Base-by-base conservation (phyloP, 2,888 invertebrate genomes). In the Syrista parreyssii region DNA sequence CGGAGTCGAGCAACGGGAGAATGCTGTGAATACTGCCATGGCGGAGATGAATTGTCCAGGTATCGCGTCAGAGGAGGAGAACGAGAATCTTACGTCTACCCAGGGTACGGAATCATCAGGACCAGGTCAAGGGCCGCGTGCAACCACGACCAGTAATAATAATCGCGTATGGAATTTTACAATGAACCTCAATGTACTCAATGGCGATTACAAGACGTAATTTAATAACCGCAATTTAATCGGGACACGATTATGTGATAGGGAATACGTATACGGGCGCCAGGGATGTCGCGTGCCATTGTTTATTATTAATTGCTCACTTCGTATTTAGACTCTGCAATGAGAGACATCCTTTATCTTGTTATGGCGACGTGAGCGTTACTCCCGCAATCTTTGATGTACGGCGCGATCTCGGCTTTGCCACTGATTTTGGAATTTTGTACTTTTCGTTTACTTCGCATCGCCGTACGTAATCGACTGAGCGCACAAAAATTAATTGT, bases 1-100 rank as follows among this genome's bases (percentile, higher is more conserved):
- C 23, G 84, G 82, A 9, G 73, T 79, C 6, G 89, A 88, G 76
- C 86, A 87, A 78, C 74, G 84, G 11, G 88, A 88, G 35, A 89
- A 88, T 73, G 82, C 76, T 6, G 72, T 86, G 35, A 88, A 87
- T 79, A 79, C 81, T 12, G 82, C 79, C 55, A 55, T 55, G 55
- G 55, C 55, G 23, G 23, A 55, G 23, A 23, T 23, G 55, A 55
- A 55, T 55, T 55, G 55, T 55, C 55, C 55, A 23, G 55, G 55
- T 23, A 55, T 55, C 15, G 55, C 55, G 9, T 55, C 55, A 9
- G 55, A 55, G 0, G 55, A 55, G 55, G 55, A 55, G 15, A 55
- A 55, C 23, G 55, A 55, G 23, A 55, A 55, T 55, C 23, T 6
- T 9, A 55, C 55, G 23, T 55, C 55, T 55, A 55, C 6, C 55